These are phyloP conservation scores for Agelas oroides DNA, from an alignment of 37 sponge, comb jelly and placozoan genomes.

Conservation along the genomic window DNA sequence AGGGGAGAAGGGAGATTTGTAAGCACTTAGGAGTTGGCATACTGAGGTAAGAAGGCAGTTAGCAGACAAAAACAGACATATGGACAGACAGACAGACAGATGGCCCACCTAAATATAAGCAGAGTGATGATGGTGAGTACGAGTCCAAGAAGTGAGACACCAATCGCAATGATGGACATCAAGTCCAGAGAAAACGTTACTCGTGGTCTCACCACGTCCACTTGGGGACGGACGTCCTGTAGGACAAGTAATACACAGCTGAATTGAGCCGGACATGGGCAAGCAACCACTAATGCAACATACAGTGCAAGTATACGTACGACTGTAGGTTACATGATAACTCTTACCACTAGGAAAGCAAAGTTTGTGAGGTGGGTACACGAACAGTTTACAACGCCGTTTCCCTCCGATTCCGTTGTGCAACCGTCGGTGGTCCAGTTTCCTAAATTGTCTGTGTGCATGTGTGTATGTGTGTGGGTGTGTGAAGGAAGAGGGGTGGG, in stretches of 20 bases:
- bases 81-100: not conserved
- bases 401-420: not conserved
- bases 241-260: not conserved
- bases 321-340: not conserved
- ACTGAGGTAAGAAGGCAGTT: too few relatives aligned
- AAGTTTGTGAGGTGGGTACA: slow-evolving; percentile 83
- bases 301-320: too few relatives aligned
- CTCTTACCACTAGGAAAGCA: slow-evolving; percentile 53
- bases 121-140: slow-evolving; percentile 46
- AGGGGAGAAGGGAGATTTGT: not conserved
- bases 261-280: not conserved
- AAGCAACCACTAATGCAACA: too few relatives aligned
- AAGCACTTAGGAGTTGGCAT: not conserved
- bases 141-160: slow-evolving; percentile 29
- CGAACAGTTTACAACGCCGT: slow-evolving; percentile 21
- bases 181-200: not conserved
- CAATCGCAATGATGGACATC: slow-evolving; percentile 14
- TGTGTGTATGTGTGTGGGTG: not conserved
- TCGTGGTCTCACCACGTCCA: too few relatives aligned
- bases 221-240: too few relatives aligned
- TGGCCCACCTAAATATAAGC: slow-evolving; percentile 15
- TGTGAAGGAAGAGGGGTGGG: not conserved
- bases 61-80: too few relatives aligned
- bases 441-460: slow-evolving; percentile 10
- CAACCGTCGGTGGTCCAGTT: slow-evolving; percentile 49